phyloP scores from a whole-genome alignment of 1,140 invertebrate genomes.

The Magallana ariakensis region DNA sequence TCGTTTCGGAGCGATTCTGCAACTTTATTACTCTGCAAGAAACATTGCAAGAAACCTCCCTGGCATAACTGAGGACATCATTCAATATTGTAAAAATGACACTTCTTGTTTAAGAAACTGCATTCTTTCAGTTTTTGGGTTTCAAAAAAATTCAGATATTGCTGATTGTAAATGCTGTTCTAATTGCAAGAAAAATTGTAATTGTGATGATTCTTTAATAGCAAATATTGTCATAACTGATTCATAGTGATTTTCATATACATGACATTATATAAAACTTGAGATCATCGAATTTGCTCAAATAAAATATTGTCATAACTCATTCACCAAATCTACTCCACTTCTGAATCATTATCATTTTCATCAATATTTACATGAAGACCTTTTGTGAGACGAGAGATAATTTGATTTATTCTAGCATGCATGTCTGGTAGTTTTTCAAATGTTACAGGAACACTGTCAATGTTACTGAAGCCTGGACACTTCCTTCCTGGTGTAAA shows the following conservation, averaged over 20 bases:
- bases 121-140: slow-evolving; percentile 46
- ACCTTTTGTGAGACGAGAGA: slow-evolving; percentile 13
- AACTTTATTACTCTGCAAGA: slow-evolving; percentile 47
- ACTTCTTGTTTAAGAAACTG: slow-evolving; percentile 46
- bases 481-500: slow-evolving; percentile 42
- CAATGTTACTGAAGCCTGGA: slow-evolving; percentile 38
- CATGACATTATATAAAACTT: neutral
- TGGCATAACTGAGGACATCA: slow-evolving; percentile 42
- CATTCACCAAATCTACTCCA: slow-evolving; percentile 10
- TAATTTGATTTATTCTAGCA: slow-evolving; percentile 17
- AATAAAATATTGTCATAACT: slow-evolving; percentile 7
- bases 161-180: slow-evolving; percentile 49
- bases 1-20: no score
- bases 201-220: slow-evolving; percentile 42
- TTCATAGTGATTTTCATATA: neutral
- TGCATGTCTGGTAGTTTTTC: slow-evolving; percentile 20
- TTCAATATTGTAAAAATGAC: slow-evolving; percentile 48
- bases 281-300: neutral
- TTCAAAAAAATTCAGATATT: slow-evolving; percentile 42
- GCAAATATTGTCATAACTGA: slow-evolving; percentile 33
- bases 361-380: slow-evolving; percentile 23
- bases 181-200: slow-evolving; percentile 46
- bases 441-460: slow-evolving; percentile 21
- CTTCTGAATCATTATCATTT: slow-evolving; percentile 26
- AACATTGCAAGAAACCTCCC: slow-evolving; percentile 49